A percentile compares a stretch with the other conserved stretches of the same genome.
Conservation (phyloP, 2,888 invertebrate genomes). For the Neoscelio sp. region DNA sequence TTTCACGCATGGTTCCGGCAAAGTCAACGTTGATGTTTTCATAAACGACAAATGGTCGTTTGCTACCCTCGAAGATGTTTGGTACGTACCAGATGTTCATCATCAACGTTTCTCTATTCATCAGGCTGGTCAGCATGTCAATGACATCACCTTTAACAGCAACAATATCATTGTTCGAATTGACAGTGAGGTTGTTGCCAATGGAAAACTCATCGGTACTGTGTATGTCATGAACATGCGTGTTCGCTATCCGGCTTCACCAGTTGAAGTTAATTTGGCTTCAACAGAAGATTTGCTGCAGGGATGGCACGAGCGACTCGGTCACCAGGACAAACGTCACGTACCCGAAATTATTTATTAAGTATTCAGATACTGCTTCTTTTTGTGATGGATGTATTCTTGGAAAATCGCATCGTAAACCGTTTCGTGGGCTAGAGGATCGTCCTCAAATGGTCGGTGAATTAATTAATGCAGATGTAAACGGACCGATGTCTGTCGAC, state of each 20-base stretch:
- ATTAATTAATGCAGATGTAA: slow-evolving; percentile 68
- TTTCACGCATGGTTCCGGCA: too few species aligned
- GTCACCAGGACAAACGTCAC: too few species aligned
- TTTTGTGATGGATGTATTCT: too few species aligned
- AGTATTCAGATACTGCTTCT: slow-evolving; percentile 19
- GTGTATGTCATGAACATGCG: slow-evolving; percentile 66
- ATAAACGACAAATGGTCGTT: neutral
- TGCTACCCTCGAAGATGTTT: slow-evolving; percentile 4
- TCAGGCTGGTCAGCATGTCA: slow-evolving; percentile 63
- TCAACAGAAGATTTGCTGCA: slow-evolving; percentile 66
- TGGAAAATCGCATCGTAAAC: too few species aligned
- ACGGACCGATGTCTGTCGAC: slow-evolving; percentile 67
- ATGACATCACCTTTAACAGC: slow-evolving; percentile 50
- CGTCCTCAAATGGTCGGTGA: slow-evolving; percentile 66
- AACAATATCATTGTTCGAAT: slow-evolving; percentile 56
- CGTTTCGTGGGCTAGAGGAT: slow-evolving; percentile 35
- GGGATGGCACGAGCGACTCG: slow-evolving; percentile 67
- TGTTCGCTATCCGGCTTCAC: slow-evolving; percentile 50
- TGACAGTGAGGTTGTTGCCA: slow-evolving; percentile 57
- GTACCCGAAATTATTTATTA: neutral
- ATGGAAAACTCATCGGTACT: slow-evolving; percentile 54
- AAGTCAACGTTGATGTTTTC: too few species aligned
- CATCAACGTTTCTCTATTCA: slow-evolving; percentile 66
- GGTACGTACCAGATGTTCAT: slow-evolving; percentile 36
- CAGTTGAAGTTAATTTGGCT: slow-evolving; percentile 56